phyloP scores from a whole-genome alignment of 2,888 invertebrate species.

The Pimpla rufipes region DNA sequence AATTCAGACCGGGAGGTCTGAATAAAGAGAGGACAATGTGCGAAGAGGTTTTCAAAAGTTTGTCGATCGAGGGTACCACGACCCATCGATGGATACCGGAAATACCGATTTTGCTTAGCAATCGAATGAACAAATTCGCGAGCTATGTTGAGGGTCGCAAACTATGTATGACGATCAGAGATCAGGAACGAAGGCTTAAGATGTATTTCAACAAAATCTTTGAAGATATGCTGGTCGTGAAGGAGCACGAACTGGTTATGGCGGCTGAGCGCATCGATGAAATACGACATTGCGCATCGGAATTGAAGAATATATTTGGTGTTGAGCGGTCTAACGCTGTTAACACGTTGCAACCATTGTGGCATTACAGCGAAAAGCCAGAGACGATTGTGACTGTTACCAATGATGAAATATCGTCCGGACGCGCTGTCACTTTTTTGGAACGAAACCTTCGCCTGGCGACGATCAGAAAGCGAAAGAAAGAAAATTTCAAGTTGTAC shows the following conservation, averaged over 20 bases:
- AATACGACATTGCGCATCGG: conserved; percentile 89
- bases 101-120: conserved; percentile 20
- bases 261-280: conserved; percentile 89
- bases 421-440: conserved; percentile 80
- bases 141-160: conserved; percentile 49
- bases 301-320: conserved; percentile 74
- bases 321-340: conserved; percentile 49
- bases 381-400: conserved; percentile 88
- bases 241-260: conserved; percentile 88
- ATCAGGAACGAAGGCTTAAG: conserved; percentile 74
- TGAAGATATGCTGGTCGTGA: conserved; percentile 88
- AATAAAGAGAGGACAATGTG: conserved; percentile 2
- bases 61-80: conserved; percentile 67
- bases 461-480: conserved; percentile 70
- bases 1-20: conserved; percentile 3
- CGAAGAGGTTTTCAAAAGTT: conserved; percentile 7
- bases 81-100: conserved; percentile 67
- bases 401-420: conserved; percentile 87
- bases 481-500: conserved; percentile 86
- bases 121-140: conserved; percentile 60
- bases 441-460: conserved; percentile 40
- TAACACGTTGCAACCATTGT: conserved; percentile 83
- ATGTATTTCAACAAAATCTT: conserved; percentile 90
- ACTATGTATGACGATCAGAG: conserved; percentile 41
- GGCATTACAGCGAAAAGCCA: conserved; percentile 89